Conservation (phyloP, 2,888 invertebrate species). For the Leucoma salicis region DNA sequence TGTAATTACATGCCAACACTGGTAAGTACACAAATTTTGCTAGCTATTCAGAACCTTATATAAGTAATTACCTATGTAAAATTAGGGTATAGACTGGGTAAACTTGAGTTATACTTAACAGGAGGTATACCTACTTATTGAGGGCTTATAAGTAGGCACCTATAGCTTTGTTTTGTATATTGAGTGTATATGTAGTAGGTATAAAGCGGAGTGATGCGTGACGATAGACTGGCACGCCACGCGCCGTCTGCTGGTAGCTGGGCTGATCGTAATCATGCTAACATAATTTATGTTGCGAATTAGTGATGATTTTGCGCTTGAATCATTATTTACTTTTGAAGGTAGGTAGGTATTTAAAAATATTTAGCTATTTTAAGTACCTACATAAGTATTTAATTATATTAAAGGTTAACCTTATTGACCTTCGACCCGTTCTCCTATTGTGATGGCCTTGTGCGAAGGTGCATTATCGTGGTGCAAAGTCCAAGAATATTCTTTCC, state of each 20-base stretch:
- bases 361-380: too few relatives aligned
- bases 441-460: too few relatives aligned
- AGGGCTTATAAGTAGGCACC: slow-evolving; percentile 28
- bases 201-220: slow-evolving; percentile 39
- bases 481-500: too few relatives aligned
- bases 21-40: slow-evolving; percentile 4
- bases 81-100: slow-evolving; percentile 29
- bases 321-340: background rate
- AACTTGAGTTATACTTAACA: slow-evolving; percentile 27
- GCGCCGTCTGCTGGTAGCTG: slow-evolving; percentile 29
- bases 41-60: background rate
- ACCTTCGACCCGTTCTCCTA: too few relatives aligned
- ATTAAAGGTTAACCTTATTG: too few relatives aligned
- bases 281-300: slow-evolving; percentile 53
- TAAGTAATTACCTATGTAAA: background rate
- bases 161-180: slow-evolving; percentile 15
- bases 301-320: slow-evolving; percentile 51
- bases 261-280: slow-evolving; percentile 60
- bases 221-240: slow-evolving; percentile 54
- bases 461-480: too few relatives aligned
- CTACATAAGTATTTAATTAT: too few relatives aligned
- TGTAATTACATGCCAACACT: slow-evolving; percentile 11
- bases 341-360: too few relatives aligned
- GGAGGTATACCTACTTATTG: slow-evolving; percentile 34
- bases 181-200: slow-evolving; percentile 7